Base-by-base conservation (phyloP, 2,797 vertebrate genomes). In the Linurgus olivaceus region DNA sequence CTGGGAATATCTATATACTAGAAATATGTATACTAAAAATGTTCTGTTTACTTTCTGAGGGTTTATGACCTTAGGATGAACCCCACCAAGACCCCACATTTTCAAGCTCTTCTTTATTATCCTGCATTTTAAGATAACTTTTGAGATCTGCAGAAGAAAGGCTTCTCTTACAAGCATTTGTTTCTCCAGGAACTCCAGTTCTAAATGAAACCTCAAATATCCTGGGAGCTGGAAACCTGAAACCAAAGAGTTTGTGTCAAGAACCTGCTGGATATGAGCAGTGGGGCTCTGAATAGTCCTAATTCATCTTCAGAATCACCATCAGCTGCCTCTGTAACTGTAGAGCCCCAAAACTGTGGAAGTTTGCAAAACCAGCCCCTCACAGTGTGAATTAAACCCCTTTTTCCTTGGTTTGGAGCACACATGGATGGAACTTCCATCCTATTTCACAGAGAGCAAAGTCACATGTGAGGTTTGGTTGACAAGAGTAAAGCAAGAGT, bases 161-260 rank as follows among this genome's bases (percentile, higher is more conserved):
- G 47, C 55, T 86, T 70, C 92, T 90, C 92, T 90, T 37, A 82
- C 29, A 55, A 13, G 40, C 79, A 92, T 75, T 96, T 95, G 76
- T 96, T 96, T 95, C 88, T 90, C 79, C 48, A 88, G 88, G 76
- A 93, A 70, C 80, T 70, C 13, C 73, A 62, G 82, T 26, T 92
- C 86, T 57, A 92, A 92, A 86, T 70, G 80, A 90, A 94, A 95
- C 92, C 86, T 75, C 62, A 81, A 86, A 66, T 84, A 78, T 90
- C 37, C 1, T 84, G 92, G 90, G 93, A 95, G 91, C 77, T 31
- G 62, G 95, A 89, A 93, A 95, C 66, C 37, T 0, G 6, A 96
- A 92, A 92, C 95, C 29, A 0, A 50, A 68, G 2, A 31, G 50
- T 81, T 94, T 80, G 47, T 61, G 72, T 44, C 61, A 40, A 90